Evolutionary conservation across 2,113 vertebrate species (phyloP).

Genomic region (Saguinus midas): DNA sequence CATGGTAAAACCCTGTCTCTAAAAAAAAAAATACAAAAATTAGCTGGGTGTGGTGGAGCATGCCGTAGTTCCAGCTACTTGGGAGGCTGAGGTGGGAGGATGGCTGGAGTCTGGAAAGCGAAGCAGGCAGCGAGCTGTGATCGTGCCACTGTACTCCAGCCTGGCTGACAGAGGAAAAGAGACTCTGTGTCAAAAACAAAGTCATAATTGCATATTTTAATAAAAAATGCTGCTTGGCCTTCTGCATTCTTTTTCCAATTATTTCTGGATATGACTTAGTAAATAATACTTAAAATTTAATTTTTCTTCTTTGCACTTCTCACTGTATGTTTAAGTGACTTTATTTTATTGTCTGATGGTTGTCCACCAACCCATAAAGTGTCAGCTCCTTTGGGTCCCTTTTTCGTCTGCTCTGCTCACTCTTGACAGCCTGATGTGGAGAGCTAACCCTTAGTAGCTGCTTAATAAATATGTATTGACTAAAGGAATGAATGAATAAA

Average conservation of each 20-base stretch:
- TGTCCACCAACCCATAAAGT: neutral
- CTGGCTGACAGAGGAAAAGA: no score
- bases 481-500: neutral
- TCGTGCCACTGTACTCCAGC: no score
- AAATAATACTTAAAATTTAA: neutral
- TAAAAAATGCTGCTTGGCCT: accelerated
- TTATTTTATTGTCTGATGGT: neutral
- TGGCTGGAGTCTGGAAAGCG: no score
- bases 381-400: accelerated
- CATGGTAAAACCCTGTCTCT: no score
- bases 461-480: neutral
- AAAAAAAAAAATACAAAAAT: no score
- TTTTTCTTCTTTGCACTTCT: neutral
- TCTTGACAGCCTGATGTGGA: neutral
- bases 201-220: no score
- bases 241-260: neutral
- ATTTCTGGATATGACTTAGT: neutral
- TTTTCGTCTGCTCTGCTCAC: neutral
- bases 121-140: no score
- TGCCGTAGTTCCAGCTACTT: no score
- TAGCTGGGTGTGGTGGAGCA: no score
- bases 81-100: no score
- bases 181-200: no score
- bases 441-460: neutral
- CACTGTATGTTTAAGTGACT: neutral